A percentile compares a stretch with the other conserved stretches of the same genome.
Conservation (phyloP, 2,888 invertebrate species). For the Linnaemya tessellans region DNA sequence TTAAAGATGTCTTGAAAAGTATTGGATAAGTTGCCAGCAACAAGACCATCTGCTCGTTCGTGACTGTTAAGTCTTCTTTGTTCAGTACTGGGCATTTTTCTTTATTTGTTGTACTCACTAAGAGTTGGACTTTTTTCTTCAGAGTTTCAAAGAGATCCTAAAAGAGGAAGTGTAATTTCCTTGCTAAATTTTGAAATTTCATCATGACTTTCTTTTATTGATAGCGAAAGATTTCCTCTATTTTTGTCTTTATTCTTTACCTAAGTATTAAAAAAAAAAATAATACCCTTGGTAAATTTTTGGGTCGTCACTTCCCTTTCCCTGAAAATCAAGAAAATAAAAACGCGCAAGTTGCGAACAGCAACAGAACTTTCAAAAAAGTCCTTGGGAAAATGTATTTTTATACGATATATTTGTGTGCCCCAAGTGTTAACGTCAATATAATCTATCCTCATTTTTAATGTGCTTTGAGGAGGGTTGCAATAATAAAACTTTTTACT, state of each 20-base stretch:
- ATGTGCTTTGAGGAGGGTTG: conserved; percentile 58
- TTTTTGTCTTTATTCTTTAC: background rate
- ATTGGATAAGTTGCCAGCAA: conserved; percentile 28
- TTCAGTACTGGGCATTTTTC: conserved; percentile 13
- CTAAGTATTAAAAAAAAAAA: background rate
- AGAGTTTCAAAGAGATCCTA: conserved; percentile 35
- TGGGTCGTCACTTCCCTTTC: conserved; percentile 7
- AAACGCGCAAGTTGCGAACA: background rate
- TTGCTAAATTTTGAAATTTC: conserved; percentile 19
- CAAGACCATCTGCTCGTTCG: conserved; percentile 37
- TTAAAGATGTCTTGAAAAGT: conserved; percentile 30
- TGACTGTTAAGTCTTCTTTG: conserved; percentile 12
- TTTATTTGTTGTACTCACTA: background rate
- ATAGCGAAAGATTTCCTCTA: background rate
- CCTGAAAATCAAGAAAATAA: conserved; percentile 7
- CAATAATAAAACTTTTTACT: conserved; percentile 53
- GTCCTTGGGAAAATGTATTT: conserved; percentile 48
- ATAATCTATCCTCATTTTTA: conserved; percentile 54
- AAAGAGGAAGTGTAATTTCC: conserved; percentile 5
- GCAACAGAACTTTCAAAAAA: conserved; percentile 45
- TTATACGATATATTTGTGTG: conserved; percentile 55
- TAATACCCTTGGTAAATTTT: conserved; percentile 4
- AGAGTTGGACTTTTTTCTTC: conserved; percentile 11
- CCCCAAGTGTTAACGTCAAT: conserved; percentile 61
- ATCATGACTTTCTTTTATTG: conserved; percentile 5